Evolutionary conservation across 2,888 invertebrate genomes (phyloP).

Genomic region (Andrena chrysosceles): DNA sequence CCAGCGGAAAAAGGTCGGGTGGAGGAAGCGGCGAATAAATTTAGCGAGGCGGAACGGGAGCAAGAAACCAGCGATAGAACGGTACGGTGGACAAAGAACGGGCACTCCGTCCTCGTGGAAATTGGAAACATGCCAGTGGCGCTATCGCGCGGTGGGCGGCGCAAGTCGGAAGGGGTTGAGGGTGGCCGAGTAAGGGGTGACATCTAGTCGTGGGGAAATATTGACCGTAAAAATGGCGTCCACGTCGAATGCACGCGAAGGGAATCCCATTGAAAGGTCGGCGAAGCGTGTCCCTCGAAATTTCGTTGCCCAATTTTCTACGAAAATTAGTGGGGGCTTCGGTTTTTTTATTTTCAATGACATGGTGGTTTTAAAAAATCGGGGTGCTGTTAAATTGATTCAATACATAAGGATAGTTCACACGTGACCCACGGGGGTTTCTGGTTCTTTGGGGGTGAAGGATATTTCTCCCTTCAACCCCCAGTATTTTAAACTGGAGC

Average conservation of each 20-base stretch:
- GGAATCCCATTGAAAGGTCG: constrained; percentile 42
- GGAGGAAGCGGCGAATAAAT: constrained; percentile 44
- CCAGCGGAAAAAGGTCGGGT: constrained; percentile 14
- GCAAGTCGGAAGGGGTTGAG: constrained; percentile 63
- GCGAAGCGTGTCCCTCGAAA: constrained; percentile 3
- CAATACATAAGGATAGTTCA: neutral
- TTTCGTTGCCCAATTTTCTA: neutral
- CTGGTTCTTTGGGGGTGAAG: neutral
- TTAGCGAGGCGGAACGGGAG: constrained; percentile 45
- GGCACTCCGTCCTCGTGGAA: constrained; percentile 35
- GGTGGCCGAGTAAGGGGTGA: constrained; percentile 71
- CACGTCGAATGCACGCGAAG: constrained; percentile 64
- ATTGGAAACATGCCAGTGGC: constrained; percentile 71
- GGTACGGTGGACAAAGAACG: constrained; percentile 36
- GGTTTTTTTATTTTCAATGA: neutral
- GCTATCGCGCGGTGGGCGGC: constrained; percentile 76
- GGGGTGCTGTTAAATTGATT: neutral
- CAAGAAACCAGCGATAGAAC: constrained; percentile 41
- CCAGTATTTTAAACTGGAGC: too few relatives aligned
- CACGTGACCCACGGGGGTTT: constrained; percentile 13
- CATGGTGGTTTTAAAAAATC: neutral
- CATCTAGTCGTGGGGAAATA: constrained; percentile 78
- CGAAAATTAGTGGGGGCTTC: too few relatives aligned
- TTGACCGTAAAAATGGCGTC: constrained; percentile 82
- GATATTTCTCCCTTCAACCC: too few relatives aligned